Percentiles rank a stretch among this genome's conserved stretches.
These are phyloP conservation scores for Agrotis ipsilon DNA, from an alignment of 2,888 invertebrate species.

Conservation along the genomic window DNA sequence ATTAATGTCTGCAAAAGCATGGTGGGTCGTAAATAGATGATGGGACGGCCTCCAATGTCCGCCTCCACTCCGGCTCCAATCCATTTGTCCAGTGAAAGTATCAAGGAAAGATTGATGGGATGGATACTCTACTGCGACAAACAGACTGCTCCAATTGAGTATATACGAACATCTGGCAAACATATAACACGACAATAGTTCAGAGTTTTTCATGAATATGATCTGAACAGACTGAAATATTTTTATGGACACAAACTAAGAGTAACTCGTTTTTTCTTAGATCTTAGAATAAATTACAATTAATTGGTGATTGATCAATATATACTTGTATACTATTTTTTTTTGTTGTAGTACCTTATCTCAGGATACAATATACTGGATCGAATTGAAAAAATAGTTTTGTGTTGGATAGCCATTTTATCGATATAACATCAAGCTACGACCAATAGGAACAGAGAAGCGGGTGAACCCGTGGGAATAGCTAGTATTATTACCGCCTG, in stretches of 20 bases:
- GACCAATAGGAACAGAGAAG: too few species aligned
- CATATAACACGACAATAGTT: background rate
- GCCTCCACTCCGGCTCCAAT: constrained; percentile 68
- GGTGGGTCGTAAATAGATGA: constrained; percentile 29
- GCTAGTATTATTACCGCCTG: too few species aligned
- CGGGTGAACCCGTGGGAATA: too few species aligned
- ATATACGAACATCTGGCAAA: constrained; percentile 30
- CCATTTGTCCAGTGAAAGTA: constrained; percentile 72
- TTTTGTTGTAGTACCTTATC: too few species aligned
- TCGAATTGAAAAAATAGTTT: too few species aligned
- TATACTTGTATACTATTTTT: too few species aligned
- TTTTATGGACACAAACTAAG: background rate
- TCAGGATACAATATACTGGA: too few species aligned
- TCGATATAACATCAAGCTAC: too few species aligned
- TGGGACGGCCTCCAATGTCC: constrained; percentile 68
- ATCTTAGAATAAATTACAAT: too few species aligned
- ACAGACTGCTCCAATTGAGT: constrained; percentile 63
- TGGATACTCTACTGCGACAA: constrained; percentile 64
- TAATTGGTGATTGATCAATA: too few species aligned
- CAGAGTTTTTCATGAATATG: constrained; percentile 6
- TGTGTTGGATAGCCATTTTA: too few species aligned
- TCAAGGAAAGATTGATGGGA: constrained; percentile 74
- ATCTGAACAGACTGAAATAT: background rate
- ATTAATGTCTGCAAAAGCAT: constrained; percentile 43
- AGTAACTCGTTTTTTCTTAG: background rate